Evolutionary conservation across 2,888 invertebrate species (phyloP), one percentile per base, ranked within the genome.

Genomic region (Pterostichus madidus): DNA sequence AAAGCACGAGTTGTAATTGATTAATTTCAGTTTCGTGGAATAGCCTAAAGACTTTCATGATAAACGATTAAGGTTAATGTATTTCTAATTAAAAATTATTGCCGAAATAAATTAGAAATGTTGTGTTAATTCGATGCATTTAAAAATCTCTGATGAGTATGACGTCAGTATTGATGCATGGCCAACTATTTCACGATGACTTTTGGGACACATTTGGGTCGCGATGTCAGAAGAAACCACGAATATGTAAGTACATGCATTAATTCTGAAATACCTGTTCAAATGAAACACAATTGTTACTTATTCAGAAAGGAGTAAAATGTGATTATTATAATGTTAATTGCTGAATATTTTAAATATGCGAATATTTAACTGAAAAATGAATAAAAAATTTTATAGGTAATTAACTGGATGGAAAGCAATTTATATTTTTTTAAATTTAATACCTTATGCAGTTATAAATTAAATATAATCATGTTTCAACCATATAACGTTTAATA

Each of bases 61-160:
- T 59, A 44, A 17, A 15, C 49, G 68, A 79, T 79, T 79, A 64
- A 64, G 79, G 61, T 78, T 79, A 79, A 79, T 79, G 79, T 49
- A 64, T 49, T 61, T 64, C 15, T 64, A 79, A 79, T 79, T 79
- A 78, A 78, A 59, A 59, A 35, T 46, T 35, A 78, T 78, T 78
- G 59, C 35, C 44, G 59, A 79, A 79, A 79, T 79, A 39, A 79
- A 79, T 79, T 49, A 49, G 68, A 64, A 79, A 79, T 79, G 79
- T 24, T 78, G 61, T 56, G 53, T 15, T 52, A 75, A 75, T 75
- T 75, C 10, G 31, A 13, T n/a, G 17, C 24, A 49, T n/a, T 73
- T 46, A 68, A 46, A 46, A 73, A 52, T 5, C 8, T 52, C 39
- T 6, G 39, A 17, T 78, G 44, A 73, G 5, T 39, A 81, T 81